Conservation (phyloP, 2,888 invertebrate species). For the Silvanus unidentatus region DNA sequence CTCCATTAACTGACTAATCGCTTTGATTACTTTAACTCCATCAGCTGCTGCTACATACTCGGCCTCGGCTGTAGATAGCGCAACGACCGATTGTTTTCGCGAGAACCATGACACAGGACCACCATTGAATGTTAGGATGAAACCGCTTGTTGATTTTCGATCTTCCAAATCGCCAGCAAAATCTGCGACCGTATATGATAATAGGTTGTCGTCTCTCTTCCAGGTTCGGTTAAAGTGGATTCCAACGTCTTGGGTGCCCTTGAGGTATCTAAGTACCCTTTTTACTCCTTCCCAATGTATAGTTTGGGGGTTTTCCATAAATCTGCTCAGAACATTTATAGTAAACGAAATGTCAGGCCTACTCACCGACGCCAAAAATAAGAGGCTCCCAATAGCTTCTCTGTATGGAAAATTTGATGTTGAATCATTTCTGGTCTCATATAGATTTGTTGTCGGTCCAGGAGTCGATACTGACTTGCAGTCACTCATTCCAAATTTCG, state of each 20-base stretch:
- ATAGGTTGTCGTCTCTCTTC: neutral
- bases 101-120: constrained; percentile 27
- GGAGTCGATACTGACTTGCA: too few relatives aligned
- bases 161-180: constrained; percentile 19
- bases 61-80: constrained; percentile 25
- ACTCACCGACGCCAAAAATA: constrained; percentile 17
- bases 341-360: constrained; percentile 18
- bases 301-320: too few relatives aligned
- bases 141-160: constrained; percentile 21
- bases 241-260: neutral
- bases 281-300: neutral
- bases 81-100: constrained; percentile 24
- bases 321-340: too few relatives aligned
- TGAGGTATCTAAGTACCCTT: constrained; percentile 4
- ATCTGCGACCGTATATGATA: constrained; percentile 16
- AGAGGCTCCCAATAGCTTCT: constrained; percentile 18
- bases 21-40: constrained; percentile 15
- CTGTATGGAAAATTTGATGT: too few relatives aligned
- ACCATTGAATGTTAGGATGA: constrained; percentile 15
- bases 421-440: too few relatives aligned
- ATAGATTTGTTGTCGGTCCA: too few relatives aligned
- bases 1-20: too few relatives aligned
- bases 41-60: constrained; percentile 22
- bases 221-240: too few relatives aligned
- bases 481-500: too few relatives aligned